Evolutionary conservation across 2,113 vertebrate species (phyloP), one percentile per base, ranked within the genome.

Genomic region (Podiceps cristatus): DNA sequence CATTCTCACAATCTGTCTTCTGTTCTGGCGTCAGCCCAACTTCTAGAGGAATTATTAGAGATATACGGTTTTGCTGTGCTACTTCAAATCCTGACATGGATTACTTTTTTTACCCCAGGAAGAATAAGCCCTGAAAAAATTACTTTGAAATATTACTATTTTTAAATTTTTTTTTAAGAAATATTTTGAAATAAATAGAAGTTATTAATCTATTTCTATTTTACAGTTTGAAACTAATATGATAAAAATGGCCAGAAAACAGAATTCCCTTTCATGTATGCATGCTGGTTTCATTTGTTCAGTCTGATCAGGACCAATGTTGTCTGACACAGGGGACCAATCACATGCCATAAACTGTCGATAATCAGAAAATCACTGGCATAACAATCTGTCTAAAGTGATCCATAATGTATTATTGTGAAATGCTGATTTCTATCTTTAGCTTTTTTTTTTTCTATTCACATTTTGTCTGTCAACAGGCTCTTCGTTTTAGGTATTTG

Each of bases 271-370:
- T 76, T 49, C 42, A n/a, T 13, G 6, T 7, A 27, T 50, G 13
- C 27, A 37, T 31, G 40, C 5, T 4, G 16, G 58, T 90, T 93
- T 63, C 5, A 40, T 40, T 67, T 55, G 10, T 16, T 78, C n/a
- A 47, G 14, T 72, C 28, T 87, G 40, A 78, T 35, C 42, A 63
- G 37, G 19, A 77, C 23, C 14, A 37, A 5, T 59, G 25, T 53
- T 73, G 50, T 42, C 8, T 77, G 40, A 62, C 18, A 37, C 4
- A 7, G 33, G 35, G 20, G 16, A 84, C 22, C 0, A 16, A 29
- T 9, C 0, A 0, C 0, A 0, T 37, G 11, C 14, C 25, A 52
- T 50, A 71, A 85, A 2, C 0, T 2, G 10, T 9, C 6, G 5
- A 47, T 35, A 67, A 10, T 28, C 9, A 81, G 77, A 78, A 47